Evolutionary conservation across 2,113 vertebrate species (phyloP).

Genomic region (Chaetura pelagica): DNA sequence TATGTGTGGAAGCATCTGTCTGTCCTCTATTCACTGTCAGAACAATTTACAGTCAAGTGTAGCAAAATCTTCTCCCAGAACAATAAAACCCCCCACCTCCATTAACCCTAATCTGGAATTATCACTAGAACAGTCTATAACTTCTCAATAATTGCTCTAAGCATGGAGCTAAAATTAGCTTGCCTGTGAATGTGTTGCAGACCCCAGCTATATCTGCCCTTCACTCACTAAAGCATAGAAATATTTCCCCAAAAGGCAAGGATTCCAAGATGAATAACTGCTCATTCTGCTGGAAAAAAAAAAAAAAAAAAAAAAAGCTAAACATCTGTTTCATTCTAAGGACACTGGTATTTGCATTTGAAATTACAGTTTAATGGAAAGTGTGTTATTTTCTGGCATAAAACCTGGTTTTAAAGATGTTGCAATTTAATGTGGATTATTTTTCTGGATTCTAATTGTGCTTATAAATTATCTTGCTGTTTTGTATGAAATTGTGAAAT

Average conservation of each 20-base stretch:
- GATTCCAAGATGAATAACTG: conserved; percentile 44
- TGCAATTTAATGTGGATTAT: conserved; percentile 12
- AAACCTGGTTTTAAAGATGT: conserved; percentile 8
- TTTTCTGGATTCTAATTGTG: conserved; percentile 44
- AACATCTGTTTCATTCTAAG: conserved; percentile 65
- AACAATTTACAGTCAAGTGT: conserved; percentile 25
- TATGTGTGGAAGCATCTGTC: conserved; percentile 3
- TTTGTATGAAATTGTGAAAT: conserved; percentile 1
- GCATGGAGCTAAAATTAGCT: conserved; percentile 20
- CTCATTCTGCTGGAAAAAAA: background rate
- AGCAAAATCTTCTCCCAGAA: conserved; percentile 8
- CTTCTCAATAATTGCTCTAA: conserved; percentile 36
- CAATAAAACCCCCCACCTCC: background rate
- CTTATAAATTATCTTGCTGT: background rate
- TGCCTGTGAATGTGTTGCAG: background rate
- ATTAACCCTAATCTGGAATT: conserved; percentile 22
- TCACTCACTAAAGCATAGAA: conserved; percentile 15
- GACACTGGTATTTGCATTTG: conserved; percentile 55
- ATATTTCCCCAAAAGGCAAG: conserved; percentile 39
- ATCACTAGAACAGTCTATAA: background rate
- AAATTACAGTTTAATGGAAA: conserved; percentile 43
- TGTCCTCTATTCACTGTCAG: conserved; percentile 18
- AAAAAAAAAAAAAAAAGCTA: background rate
- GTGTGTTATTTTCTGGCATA: conserved; percentile 40
- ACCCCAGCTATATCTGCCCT: background rate